A percentile compares a stretch with the other conserved stretches of the same genome.
These are phyloP conservation scores for Microplitis demolitor DNA, from an alignment of 1,140 invertebrate species.

Conservation along the genomic window DNA sequence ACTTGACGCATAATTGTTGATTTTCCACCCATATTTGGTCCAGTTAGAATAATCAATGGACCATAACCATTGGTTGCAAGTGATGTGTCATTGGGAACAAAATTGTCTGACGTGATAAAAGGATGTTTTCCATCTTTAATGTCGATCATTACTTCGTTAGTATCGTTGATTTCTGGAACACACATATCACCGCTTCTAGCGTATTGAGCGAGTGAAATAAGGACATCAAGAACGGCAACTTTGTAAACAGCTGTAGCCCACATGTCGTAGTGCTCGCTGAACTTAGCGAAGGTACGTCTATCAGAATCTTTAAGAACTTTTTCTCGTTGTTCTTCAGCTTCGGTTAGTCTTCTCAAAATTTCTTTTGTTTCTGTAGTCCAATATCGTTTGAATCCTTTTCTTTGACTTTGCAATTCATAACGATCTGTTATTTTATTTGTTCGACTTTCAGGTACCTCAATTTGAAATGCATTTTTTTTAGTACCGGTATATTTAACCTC, in stretches of 20 bases:
- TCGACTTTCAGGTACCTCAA: slow-evolving; percentile 87
- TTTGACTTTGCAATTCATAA: slow-evolving; percentile 81
- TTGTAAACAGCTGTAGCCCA: slow-evolving; percentile 85
- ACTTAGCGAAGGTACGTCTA: slow-evolving; percentile 89
- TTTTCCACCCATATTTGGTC: slow-evolving; percentile 98
- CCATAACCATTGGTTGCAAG: slow-evolving; percentile 64
- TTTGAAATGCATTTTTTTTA: slow-evolving; percentile 91
- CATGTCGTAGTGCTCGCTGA: slow-evolving; percentile 78
- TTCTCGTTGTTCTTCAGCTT: slow-evolving; percentile 80
- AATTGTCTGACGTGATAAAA: slow-evolving; percentile 77
- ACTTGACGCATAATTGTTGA: slow-evolving; percentile 96
- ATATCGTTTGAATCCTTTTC: slow-evolving; percentile 90
- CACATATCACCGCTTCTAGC: slow-evolving; percentile 73
- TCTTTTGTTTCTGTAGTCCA: slow-evolving; percentile 78
- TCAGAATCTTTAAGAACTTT: slow-evolving; percentile 84
- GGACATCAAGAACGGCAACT: slow-evolving; percentile 83
- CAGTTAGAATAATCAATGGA: slow-evolving; percentile 79
- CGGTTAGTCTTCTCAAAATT: slow-evolving; percentile 75
- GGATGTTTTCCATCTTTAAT: slow-evolving; percentile 90
- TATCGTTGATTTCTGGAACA: slow-evolving; percentile 70
- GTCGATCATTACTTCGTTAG: slow-evolving; percentile 76
- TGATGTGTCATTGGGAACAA: slow-evolving; percentile 86
- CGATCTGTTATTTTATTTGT: slow-evolving; percentile 71
- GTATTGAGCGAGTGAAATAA: slow-evolving; percentile 83
- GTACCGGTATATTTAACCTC: slow-evolving; percentile 80